Base-by-base conservation (phyloP, 1,140 invertebrate species). In the Halyomorpha halys region DNA sequence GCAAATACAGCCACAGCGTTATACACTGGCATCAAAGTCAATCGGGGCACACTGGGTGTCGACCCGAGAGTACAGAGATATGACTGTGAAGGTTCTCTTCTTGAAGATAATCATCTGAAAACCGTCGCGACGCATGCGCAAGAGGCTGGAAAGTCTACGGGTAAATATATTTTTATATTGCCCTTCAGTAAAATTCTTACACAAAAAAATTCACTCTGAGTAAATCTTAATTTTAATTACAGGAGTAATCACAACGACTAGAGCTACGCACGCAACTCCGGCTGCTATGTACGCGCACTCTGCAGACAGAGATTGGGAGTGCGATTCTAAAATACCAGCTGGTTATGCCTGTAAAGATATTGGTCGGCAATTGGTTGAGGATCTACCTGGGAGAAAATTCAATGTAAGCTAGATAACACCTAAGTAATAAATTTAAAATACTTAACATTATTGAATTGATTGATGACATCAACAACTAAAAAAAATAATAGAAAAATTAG, bases 251-350 rank as follows among this genome's bases (percentile, higher is more conserved):
- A 95, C 93, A 0, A 96, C 87, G 0, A 91, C 91, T 39, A 80
- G 91, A 63, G 84, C 97, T 0, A 96, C 92, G 0, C 91, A 97
- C 73, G 94, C 93, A 0, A 95, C 93, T 0, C 94, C 93, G 0
- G 85, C 86, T 0, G 88, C 88, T 0, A 72, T 89, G 0, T 97
- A 94, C 72, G 89, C 91, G 1, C 85, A 91, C 72, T 80, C 80
- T 5, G 75, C 90, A 0, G 77, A 87, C 68, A 77, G 90, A 13
- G 78, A 81, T 44, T 94, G 90, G 90, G 90, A 94, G 70, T 82
- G 82, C 66, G 75, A 78, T 2, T 51, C 34, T 2, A 56, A 64
- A 1, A 47, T 70, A n/a, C 66, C 69, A 0, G 30, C 45, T 23
- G 44, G 60, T 14, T 61, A 25, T 3, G 47, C 64, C 44, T 77